A percentile compares a stretch with the other conserved stretches of the same genome.
These are phyloP conservation scores for Canis aureus DNA, from an alignment of 2,113 vertebrate species.

Conservation along the genomic window DNA sequence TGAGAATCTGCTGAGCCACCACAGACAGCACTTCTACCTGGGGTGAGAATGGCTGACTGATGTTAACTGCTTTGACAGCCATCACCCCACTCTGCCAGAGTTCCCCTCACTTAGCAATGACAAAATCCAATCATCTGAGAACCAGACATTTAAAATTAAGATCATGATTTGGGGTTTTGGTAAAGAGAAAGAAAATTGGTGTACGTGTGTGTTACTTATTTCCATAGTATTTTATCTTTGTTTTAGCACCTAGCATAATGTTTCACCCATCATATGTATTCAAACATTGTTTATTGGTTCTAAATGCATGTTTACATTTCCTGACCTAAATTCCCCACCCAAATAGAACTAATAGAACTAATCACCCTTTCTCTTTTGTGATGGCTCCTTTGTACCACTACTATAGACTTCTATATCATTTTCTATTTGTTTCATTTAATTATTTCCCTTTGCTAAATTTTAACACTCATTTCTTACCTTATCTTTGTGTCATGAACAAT, in stretches of 20 bases:
- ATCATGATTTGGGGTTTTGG: not conserved
- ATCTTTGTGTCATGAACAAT: not conserved
- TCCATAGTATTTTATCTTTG: conserved; percentile 18
- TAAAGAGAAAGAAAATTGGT: conserved; percentile 17
- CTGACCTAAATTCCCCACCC: not conserved
- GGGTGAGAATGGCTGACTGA: not conserved
- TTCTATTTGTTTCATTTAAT: conserved; percentile 10
- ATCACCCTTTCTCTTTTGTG: not conserved
- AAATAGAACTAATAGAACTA: not conserved
- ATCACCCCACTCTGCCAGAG: not conserved
- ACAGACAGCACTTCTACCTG: conserved; percentile 97
- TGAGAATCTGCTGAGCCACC: conserved; percentile 96
- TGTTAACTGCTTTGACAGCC: not conserved
- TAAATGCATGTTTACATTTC: not conserved
- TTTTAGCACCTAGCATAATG: not conserved
- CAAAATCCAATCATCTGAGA: not conserved
- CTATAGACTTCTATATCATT: not conserved
- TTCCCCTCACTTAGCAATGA: not conserved
- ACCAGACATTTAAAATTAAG: not conserved
- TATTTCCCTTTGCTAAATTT: not conserved
- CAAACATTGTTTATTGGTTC: not conserved
- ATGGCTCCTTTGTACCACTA: not conserved
- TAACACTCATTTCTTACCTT: not conserved
- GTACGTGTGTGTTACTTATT: not conserved
- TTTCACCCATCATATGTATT: not conserved